phyloP scores from a whole-genome alignment of 2,797 vertebrate genomes.

The Chromis chromis region DNA sequence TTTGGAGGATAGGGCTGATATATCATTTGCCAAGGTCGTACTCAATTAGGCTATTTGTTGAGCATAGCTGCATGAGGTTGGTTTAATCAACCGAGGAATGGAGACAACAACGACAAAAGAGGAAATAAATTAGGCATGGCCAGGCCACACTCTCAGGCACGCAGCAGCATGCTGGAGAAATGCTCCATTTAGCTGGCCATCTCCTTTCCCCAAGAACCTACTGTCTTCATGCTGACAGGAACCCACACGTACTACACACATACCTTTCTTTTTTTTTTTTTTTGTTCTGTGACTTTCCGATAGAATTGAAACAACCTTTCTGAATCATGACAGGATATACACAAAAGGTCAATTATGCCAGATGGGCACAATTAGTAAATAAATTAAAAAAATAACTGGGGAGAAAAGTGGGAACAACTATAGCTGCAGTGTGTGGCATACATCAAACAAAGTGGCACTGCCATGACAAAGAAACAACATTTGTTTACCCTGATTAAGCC shows the following conservation, averaged over 20 bases:
- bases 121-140: slow-evolving; percentile 86
- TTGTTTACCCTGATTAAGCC: slow-evolving; percentile 82
- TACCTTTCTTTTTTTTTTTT: slow-evolving; percentile 13
- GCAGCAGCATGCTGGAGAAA: slow-evolving; percentile 80
- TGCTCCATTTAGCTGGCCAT: slow-evolving; percentile 82
- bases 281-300: slow-evolving; percentile 67
- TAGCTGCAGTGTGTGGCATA: slow-evolving; percentile 61
- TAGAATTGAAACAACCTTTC: slow-evolving; percentile 64
- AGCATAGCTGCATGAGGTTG: slow-evolving; percentile 85
- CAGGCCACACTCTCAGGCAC: slow-evolving; percentile 77
- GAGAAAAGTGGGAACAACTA: slow-evolving; percentile 56
- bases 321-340: slow-evolving; percentile 63
- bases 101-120: slow-evolving; percentile 85
- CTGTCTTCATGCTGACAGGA: slow-evolving; percentile 52
- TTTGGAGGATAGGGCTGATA: slow-evolving; percentile 83
- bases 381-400: slow-evolving; percentile 55
- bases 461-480: slow-evolving; percentile 79
- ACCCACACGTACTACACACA: slow-evolving; percentile 25
- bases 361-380: slow-evolving; percentile 77
- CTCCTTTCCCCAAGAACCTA: slow-evolving; percentile 62
- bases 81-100: slow-evolving; percentile 86
- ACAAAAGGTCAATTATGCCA: slow-evolving; percentile 80
- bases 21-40: slow-evolving; percentile 88
- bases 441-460: slow-evolving; percentile 75
- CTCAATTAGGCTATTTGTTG: slow-evolving; percentile 88